Base-by-base conservation (phyloP, 2,113 vertebrate species). In the Lates calcarifer region DNA sequence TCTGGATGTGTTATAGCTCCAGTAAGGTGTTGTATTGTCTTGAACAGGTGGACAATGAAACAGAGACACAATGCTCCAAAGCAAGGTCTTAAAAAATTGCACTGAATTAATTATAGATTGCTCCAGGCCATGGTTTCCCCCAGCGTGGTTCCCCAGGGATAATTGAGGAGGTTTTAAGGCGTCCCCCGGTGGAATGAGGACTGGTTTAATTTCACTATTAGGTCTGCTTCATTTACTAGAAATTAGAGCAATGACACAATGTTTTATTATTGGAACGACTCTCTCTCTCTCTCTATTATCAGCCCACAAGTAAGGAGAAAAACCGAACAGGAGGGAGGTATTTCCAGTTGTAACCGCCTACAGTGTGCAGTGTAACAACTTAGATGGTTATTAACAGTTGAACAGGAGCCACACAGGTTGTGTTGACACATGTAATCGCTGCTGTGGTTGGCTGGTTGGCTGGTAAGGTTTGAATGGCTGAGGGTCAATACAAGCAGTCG, bases 21-120 rank as follows among this genome's bases (percentile, higher is more conserved):
- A 35, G 7, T 12, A 15, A 28, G 12, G 28, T 69, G 35, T 4
- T 4, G 14, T 74, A 26, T 29, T 47, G 20, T 47, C 57, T 39
- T 47, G 22, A 73, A 61, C 47, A 80, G 55, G 78, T 78, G 69
- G 37, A 75, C 43, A 62, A 70, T 41, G 78, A 65, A 64, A 71
- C 62, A 29, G 57, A 76, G 37, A 61, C 22, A 31, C 60, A 10
- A 57, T 26, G 56, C 55, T 70, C 74, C 22, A 87, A 74, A 84
- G 7, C 11, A 6, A 76, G 86, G 20, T 51, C 49, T 75, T 8
- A 20, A 28, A 33, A 77, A 74, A 61, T 51, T 22, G 43, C 17
- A 10, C 20, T 76, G 77, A 81, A 84, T 84, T 82, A 84, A 87
- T 91, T 83, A 84, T 76, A 81, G 85, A 79, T 81, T 56, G 60